These are phyloP conservation scores for Lasioglossum figueresi DNA, from an alignment of 2,888 invertebrate genomes.

Conservation along the genomic window DNA sequence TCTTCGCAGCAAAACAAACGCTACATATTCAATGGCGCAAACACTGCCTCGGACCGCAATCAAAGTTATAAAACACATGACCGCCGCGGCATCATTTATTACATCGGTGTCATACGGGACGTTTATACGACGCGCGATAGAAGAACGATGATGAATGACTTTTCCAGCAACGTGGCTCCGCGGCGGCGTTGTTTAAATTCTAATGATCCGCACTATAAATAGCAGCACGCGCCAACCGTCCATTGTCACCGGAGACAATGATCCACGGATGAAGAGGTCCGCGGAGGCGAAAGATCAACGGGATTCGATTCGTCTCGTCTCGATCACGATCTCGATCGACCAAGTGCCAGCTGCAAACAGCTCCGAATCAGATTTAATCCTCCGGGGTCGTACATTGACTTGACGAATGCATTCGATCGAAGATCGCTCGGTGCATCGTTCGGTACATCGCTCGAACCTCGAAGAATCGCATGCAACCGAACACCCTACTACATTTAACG, in stretches of 20 bases:
- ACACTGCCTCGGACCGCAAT: constrained; percentile 30
- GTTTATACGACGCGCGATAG: constrained; percentile 43
- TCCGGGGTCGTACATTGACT: constrained; percentile 66
- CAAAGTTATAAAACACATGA: constrained; percentile 43
- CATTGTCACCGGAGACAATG: constrained; percentile 63
- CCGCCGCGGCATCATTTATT: constrained; percentile 45
- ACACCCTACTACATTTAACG: neutral
- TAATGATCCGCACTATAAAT: constrained; percentile 66
- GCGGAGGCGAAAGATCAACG: constrained; percentile 62
- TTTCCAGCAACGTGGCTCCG: constrained; percentile 25
- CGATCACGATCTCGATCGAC: constrained; percentile 59
- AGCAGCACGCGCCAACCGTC: constrained; percentile 66
- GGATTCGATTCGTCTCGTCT: constrained; percentile 61
- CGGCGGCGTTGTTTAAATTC: constrained; percentile 66
- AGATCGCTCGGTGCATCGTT: constrained; percentile 43
- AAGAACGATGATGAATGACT: constrained; percentile 61
- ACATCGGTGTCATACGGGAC: constrained; percentile 38
- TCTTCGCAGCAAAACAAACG: neutral
- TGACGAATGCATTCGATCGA: constrained; percentile 49
- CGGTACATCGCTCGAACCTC: constrained; percentile 15
- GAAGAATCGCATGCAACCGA: constrained; percentile 16
- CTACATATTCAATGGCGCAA: constrained; percentile 3
- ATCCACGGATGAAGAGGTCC: constrained; percentile 46
- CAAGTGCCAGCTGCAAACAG: constrained; percentile 64
- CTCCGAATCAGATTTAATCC: constrained; percentile 64